Evolutionary conservation across 37 sponge, comb jelly and placozoan genomes (phyloP), one percentile per base, ranked within the genome.

Genomic region (Crambe crambe): DNA sequence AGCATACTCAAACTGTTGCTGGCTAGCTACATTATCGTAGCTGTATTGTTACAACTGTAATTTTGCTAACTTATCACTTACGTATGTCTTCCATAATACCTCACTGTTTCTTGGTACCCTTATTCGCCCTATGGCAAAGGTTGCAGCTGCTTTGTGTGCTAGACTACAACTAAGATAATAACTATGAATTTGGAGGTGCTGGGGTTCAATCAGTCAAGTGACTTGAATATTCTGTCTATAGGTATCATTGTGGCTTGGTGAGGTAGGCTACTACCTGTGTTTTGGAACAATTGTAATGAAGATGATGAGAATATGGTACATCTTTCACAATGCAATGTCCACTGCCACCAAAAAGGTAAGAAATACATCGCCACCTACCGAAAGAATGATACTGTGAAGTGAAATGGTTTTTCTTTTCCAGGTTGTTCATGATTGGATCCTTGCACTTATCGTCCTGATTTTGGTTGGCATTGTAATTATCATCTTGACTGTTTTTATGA

Each of bases 201-300:
- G n/a, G n/a, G n/a, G n/a, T n/a, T n/a, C n/a, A n/a, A n/a, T n/a
- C n/a, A n/a, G n/a, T n/a, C n/a, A n/a, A n/a, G n/a, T n/a, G n/a
- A n/a, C n/a, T n/a, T 58, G 39, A 34, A 77, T 23, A 63, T 85
- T 25, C 39, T 85, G 37, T 85, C 78, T 70, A 76, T 27, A 85
- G 40, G 51, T 85, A 20, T 57, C 44, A 35, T 47, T 56, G 2
- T 76, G 85, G 77, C 57, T 85, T 12, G 30, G 38, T 36, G 35
- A 71, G 43, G 56, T 85, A 29, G 85, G 85, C 42, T 85, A 76
- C 70, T 85, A 71, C 39, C 78, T 85, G 42, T 77, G 78, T 42
- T 85, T 56, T 85, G 85, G 78, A 27, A 77, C 85, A 34, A 77
- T 85, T 6, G 23, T 85, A 23, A 77, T 70, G 39, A 85, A 85